Percentiles rank a stretch among this genome's conserved stretches.
Conservation (phyloP, 2,113 vertebrate genomes). For the Eublepharis macularius region DNA sequence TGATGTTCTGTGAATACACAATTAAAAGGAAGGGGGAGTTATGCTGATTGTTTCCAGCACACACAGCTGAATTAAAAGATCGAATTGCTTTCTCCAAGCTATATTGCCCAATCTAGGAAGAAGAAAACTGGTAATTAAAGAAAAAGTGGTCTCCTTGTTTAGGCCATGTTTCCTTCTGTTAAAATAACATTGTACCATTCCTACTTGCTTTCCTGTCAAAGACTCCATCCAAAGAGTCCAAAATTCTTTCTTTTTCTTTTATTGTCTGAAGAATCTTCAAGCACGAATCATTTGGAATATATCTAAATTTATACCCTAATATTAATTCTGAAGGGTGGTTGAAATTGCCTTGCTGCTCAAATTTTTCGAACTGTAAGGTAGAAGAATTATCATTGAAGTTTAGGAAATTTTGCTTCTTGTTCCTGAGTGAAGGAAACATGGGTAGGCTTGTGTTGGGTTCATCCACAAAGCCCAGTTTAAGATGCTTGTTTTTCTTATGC, state of each 20-base stretch:
- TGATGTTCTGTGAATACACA: too few species aligned
- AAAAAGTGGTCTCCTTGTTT: not conserved
- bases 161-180: not conserved
- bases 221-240: too few species aligned
- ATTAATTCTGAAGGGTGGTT: not conserved
- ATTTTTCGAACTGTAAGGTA: not conserved
- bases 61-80: not conserved
- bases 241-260: not conserved
- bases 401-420: not conserved
- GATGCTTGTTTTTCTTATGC: conserved; percentile 34
- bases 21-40: not conserved
- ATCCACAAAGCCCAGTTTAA: not conserved
- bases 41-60: not conserved
- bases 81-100: not conserved
- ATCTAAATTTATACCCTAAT: not conserved
- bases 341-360: not conserved
- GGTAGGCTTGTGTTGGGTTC: not conserved
- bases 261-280: not conserved
- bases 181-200: not conserved
- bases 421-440: not conserved
- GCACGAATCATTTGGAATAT: not conserved
- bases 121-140: not conserved
- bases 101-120: not conserved
- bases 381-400: not conserved
- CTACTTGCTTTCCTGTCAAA: not conserved